Evolutionary conservation across 2,888 invertebrate genomes (phyloP).

Genomic region (Epicampocera succincta): DNA sequence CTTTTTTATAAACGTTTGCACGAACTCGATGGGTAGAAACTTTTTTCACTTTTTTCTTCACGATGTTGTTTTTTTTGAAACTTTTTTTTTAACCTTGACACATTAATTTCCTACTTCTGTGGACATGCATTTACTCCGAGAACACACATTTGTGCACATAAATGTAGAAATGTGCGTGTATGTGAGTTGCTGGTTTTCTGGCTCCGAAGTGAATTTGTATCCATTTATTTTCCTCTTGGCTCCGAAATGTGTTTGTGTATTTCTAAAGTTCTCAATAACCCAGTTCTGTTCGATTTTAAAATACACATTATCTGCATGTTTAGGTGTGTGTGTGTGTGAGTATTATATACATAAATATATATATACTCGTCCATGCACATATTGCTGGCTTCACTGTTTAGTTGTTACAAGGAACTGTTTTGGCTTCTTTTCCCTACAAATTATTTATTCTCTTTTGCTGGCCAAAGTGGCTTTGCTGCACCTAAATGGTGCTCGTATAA

Average conservation of each 20-base stretch:
- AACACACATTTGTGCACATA: neutral
- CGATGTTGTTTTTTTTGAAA: neutral
- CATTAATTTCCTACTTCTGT: slow-evolving; percentile 8
- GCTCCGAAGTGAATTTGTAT: slow-evolving; percentile 32
- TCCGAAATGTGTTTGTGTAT: slow-evolving; percentile 29
- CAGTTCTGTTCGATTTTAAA: slow-evolving; percentile 50
- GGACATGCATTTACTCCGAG: neutral
- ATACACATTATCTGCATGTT: neutral
- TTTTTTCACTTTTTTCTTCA: neutral
- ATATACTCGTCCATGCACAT: too few relatives aligned
- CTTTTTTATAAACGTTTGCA: too few relatives aligned
- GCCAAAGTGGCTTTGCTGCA: slow-evolving; percentile 17
- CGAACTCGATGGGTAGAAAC: too few relatives aligned
- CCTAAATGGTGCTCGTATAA: slow-evolving; percentile 6
- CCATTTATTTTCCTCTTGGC: slow-evolving; percentile 57
- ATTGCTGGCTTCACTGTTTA: slow-evolving; percentile 57
- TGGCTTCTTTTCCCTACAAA: slow-evolving; percentile 63
- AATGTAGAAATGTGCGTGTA: too few relatives aligned
- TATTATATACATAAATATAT: too few relatives aligned
- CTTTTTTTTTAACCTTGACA: slow-evolving; percentile 52
- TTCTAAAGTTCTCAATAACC: slow-evolving; percentile 61
- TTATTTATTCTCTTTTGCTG: slow-evolving; percentile 3
- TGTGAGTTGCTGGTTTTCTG: slow-evolving; percentile 37
- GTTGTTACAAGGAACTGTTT: slow-evolving; percentile 56
- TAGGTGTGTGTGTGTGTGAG: neutral